A percentile compares a stretch with the other conserved stretches of the same genome.
Conservation (phyloP, 2,797 vertebrate species). For the Anabacerthia variegaticeps region DNA sequence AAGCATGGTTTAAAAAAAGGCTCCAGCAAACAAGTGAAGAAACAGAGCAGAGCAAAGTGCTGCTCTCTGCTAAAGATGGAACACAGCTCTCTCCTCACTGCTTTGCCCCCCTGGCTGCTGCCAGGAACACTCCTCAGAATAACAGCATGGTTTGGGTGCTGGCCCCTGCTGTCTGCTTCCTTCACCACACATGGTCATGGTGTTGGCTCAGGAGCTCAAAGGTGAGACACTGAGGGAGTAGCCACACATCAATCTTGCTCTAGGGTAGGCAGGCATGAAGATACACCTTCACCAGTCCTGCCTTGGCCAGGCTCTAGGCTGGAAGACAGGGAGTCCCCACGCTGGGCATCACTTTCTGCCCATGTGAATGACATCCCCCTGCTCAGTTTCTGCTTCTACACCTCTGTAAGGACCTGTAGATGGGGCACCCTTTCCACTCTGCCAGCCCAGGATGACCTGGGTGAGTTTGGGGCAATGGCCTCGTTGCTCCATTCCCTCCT, state of each 20-base stretch:
- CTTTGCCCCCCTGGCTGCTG: neutral
- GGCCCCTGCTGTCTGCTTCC: neutral
- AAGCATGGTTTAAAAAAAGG: slow-evolving; percentile 37
- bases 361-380: neutral
- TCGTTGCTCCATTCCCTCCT: neutral
- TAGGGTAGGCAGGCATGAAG: neutral
- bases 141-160: neutral
- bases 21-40: slow-evolving; percentile 10
- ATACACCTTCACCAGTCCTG: neutral
- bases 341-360: neutral
- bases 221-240: neutral
- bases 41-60: neutral
- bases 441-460: neutral
- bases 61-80: slow-evolving; percentile 23
- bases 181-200: neutral
- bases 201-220: neutral
- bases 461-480: neutral
- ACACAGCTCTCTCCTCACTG: neutral
- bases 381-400: neutral
- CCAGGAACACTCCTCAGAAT: neutral
- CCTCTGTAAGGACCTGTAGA: neutral
- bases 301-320: neutral
- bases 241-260: neutral
- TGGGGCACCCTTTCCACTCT: neutral
- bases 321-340: neutral